Conservation (phyloP, 2,888 invertebrate genomes). For the Coecobrya sp. region DNA sequence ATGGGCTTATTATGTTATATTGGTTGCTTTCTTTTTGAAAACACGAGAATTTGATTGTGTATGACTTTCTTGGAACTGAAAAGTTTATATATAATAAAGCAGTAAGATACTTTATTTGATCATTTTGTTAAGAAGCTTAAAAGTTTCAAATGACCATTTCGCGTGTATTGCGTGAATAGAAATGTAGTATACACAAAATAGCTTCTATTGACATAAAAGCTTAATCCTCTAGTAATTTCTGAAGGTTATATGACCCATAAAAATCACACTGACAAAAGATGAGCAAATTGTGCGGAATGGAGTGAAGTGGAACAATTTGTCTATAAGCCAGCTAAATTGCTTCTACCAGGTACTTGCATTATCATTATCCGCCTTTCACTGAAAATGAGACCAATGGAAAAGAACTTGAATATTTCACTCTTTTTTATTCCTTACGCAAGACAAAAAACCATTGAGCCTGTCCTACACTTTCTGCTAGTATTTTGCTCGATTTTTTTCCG, state of each 20-base stretch:
- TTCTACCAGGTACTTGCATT: conserved; percentile 38
- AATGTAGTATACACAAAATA: neutral
- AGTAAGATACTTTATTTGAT: neutral
- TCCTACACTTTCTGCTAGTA: neutral
- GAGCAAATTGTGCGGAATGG: neutral
- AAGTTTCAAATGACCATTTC: neutral
- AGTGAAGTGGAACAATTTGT: neutral
- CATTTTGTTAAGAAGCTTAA: neutral
- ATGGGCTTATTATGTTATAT: too few relatives aligned
- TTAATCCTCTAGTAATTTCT: conserved; percentile 32
- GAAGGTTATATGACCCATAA: conserved; percentile 55
- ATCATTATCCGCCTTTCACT: conserved; percentile 28
- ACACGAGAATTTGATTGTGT: too few relatives aligned
- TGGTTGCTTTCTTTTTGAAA: too few relatives aligned
- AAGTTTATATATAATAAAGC: neutral
- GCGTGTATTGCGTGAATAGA: conserved; percentile 12
- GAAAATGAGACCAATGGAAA: conserved; percentile 23
- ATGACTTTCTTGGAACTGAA: neutral
- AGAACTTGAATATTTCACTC: conserved; percentile 14
- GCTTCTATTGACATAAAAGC: conserved; percentile 4
- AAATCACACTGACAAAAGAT: conserved; percentile 11
- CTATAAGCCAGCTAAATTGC: neutral
- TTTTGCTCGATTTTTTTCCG: neutral
- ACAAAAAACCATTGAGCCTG: neutral
- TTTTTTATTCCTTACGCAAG: neutral